A percentile compares a stretch with the other conserved stretches of the same genome.
Evolutionary conservation across 2,797 vertebrate species (phyloP).

Genomic region (Gymnothorax reevesii): DNA sequence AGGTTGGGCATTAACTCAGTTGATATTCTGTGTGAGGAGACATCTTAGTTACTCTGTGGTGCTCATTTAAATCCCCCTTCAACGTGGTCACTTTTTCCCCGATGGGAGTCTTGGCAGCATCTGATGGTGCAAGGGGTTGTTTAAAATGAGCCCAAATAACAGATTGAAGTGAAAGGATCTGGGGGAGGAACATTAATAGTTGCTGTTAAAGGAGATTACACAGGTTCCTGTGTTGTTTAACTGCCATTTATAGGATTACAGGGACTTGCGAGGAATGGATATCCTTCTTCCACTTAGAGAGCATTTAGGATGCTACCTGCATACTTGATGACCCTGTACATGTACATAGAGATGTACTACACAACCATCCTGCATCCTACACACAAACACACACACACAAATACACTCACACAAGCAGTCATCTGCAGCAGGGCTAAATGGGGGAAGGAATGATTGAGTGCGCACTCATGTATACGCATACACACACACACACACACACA

Average conservation of each 20-base stretch:
- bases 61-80: neutral
- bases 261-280: constrained; percentile 56
- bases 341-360: neutral
- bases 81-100: neutral
- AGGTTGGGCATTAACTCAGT: neutral
- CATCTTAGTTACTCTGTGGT: neutral
- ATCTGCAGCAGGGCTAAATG: neutral
- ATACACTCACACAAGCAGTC: constrained; percentile 7
- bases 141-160: constrained; percentile 14
- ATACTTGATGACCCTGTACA: neutral
- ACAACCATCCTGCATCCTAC: constrained; percentile 26
- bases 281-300: constrained; percentile 50
- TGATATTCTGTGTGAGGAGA: neutral
- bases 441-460: too few species aligned
- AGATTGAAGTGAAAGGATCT: constrained; percentile 50
- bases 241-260: constrained; percentile 72
- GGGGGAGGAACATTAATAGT: constrained; percentile 59
- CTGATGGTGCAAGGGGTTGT: constrained; percentile 12
- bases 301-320: constrained; percentile 14
- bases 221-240: constrained; percentile 62
- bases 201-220: constrained; percentile 74
- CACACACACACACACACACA: constrained; percentile 1
- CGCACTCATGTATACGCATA: neutral
- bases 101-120: neutral
- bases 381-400: constrained; percentile 45